Evolutionary conservation across 2,113 vertebrate species (phyloP), one percentile per base, ranked within the genome.

Genomic region (Egretta garzetta): DNA sequence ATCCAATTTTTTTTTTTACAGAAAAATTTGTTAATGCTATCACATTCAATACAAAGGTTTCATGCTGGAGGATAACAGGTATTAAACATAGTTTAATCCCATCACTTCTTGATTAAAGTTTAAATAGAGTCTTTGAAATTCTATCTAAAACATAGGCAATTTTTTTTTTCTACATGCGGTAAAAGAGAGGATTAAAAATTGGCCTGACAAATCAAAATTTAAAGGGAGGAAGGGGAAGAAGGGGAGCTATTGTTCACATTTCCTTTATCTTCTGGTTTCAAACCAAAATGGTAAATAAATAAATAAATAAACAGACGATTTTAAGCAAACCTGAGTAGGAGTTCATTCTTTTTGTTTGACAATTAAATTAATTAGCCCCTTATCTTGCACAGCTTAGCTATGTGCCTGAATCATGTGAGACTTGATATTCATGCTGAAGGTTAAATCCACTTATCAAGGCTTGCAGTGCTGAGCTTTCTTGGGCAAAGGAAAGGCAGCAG

Each of bases 301-400:
- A 88, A 85, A 74, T 70, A 82, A 86, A 35, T 13, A 77, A 81
- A 55, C 19, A 86, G 45, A 56, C 0, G 0, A 82, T 90, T 93
- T 80, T 45, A 93, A 56, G 63, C 33, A 73, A 90, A 86, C 21
- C 24, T 64, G 45, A 94, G 92, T 84, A 56, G 75, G 83, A 73
- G 68, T 95, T 88, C 50, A 62, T 41, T 53, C 49, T 80, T 87
- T 91, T 60, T 72, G 16, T 83, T 70, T 93, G 45, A 72, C 58
- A 88, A 80, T 52, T 88, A 92, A 73, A 58, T 83, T 90, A 96
- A 92, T 96, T 90, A 88, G 30, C 37, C 79, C 62, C 41, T 94
- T 89, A 76, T 86, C 81, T 88, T 72, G 39, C 52, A 56, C 71
- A 87, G 70, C 26, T 76, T 72, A 72, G 33, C 53, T 83, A 15